phyloP scores from a whole-genome alignment of 2,888 invertebrate species.

The Eubasilissa splendida region DNA sequence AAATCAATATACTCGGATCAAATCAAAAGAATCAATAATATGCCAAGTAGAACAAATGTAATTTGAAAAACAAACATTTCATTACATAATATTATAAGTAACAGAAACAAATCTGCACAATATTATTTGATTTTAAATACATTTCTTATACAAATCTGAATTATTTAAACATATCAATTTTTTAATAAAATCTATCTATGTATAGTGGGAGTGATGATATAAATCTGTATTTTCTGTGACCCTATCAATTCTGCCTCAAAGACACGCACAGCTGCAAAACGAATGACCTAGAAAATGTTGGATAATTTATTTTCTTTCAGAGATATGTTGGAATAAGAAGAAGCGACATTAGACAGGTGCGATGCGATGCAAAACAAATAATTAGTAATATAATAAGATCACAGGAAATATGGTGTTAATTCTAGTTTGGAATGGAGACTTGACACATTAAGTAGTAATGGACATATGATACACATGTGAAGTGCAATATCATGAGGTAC shows the following conservation, averaged over 20 bases:
- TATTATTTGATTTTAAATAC: conserved; percentile 9
- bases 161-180: conserved; percentile 15
- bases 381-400: neutral
- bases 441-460: conserved; percentile 1
- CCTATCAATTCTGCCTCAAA: neutral
- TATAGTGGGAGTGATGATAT: neutral
- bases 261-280: too few species aligned
- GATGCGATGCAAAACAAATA: too few species aligned
- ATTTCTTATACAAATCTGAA: neutral
- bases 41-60: conserved; percentile 18
- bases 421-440: conserved; percentile 18
- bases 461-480: neutral
- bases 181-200: neutral
- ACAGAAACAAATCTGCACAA: conserved; percentile 10
- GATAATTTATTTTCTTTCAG: too few species aligned
- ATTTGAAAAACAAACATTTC: conserved; percentile 17
- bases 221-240: conserved; percentile 16
- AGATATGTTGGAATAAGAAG: too few species aligned
- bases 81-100: conserved; percentile 13
- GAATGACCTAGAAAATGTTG: too few species aligned
- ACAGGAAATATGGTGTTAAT: conserved; percentile 8
- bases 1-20: too few species aligned
- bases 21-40: conserved; percentile 18
- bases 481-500: neutral
- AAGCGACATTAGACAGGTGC: too few species aligned